Evolutionary conservation across 64 coral and sea anemone species (phyloP).

Genomic region (Anthopleura sola): DNA sequence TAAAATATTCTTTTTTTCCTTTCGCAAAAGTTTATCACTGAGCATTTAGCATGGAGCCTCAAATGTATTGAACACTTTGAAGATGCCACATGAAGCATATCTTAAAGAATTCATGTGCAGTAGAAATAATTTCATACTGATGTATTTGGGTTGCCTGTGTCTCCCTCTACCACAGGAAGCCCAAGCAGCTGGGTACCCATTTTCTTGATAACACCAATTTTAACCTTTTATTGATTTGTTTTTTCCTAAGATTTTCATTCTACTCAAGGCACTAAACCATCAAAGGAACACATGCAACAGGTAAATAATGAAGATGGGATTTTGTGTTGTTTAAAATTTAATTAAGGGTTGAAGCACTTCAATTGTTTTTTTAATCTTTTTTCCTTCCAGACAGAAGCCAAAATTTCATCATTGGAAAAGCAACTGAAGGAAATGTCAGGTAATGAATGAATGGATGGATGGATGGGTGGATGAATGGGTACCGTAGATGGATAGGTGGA

Average conservation of each 20-base stretch:
- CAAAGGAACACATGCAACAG: neutral
- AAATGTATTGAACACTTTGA: no score
- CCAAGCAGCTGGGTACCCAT: neutral
- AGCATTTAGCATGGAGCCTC: no score
- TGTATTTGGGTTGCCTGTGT: neutral
- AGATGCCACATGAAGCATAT: no score
- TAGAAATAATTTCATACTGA: neutral
- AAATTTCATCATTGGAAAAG: slow-evolving; percentile 54
- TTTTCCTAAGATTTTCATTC: neutral
- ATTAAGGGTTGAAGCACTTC: no score
- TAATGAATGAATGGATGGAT: neutral
- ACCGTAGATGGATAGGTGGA: no score
- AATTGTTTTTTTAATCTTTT: neutral
- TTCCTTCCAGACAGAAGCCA: slow-evolving; percentile 54
- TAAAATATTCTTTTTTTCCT: no score
- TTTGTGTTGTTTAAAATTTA: neutral
- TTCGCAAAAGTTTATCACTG: no score
- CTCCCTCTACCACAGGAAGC: neutral
- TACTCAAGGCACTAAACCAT: neutral
- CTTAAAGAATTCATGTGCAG: no score
- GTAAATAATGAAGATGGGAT: neutral
- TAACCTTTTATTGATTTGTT: neutral
- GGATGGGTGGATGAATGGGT: no score
- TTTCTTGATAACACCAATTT: neutral
- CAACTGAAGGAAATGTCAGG: slow-evolving; percentile 71